Base-by-base conservation (phyloP, 2,113 vertebrate species). In the Epinephelus fuscoguttatus region DNA sequence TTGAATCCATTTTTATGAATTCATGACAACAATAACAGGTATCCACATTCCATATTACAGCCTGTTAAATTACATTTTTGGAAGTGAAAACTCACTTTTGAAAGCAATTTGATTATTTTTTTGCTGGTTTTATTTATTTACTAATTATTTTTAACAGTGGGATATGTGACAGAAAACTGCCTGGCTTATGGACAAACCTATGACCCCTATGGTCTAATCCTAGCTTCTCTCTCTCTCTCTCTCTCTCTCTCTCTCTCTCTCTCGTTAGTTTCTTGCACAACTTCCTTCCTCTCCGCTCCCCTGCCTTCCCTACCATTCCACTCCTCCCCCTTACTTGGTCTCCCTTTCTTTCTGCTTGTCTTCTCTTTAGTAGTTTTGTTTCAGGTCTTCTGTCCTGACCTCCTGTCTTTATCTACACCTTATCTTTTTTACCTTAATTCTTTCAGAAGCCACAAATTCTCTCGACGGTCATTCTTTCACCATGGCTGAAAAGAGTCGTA, bases 401-500 rank as follows among this genome's bases (percentile, higher is more conserved):
- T 77, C 4, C 23, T 47, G 9, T 25, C 73, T 63, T n/a, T 1
- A 19, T 56, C 21, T n/a, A 4, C 5, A 17, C 1, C 2, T 55
- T 49, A 14, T 33, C 3, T 50, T 70, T 21, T 81, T 15, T 9
- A 63, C n/a, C n/a, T n/a, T 56, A 55, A 17, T 27, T 53, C 3
- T 63, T 76, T 23, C 4, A 19, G 25, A 63, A 72, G 33, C 33
- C 2, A 19, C 4, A 25, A 7, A 69, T 81, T 70, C n/a, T 72
- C 4, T 3, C 33, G 4, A 37, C 19, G 18, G 3, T 47, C 6
- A 3, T 64, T 68, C 27, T 56, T 70, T 61, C 25, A 64, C 14
- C 47, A 95, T 95, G 94, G 91, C 93, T 25, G 93, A 93, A 59
- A 94, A 72, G 78, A 86, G 76, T 69, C 53, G 12, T 17, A 2